A percentile compares a stretch with the other conserved stretches of the same genome.
Conservation (phyloP, 2,888 invertebrate genomes). For the Luffia ferchaultella region DNA sequence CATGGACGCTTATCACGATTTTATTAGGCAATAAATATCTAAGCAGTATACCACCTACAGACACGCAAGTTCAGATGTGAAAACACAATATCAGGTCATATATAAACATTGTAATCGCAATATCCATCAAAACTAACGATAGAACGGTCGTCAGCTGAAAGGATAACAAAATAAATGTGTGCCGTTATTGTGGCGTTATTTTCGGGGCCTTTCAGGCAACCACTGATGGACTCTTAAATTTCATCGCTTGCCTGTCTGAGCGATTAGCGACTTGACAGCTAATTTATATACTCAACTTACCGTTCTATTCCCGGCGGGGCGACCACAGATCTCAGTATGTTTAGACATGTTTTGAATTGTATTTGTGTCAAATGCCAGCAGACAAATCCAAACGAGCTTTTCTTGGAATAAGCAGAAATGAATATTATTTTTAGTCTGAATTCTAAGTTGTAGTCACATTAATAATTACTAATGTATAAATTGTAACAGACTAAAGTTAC, state of each 20-base stretch:
- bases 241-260: slow-evolving; percentile 59
- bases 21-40: neutral
- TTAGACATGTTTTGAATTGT: too few species aligned
- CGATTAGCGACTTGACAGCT: slow-evolving; percentile 64
- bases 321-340: slow-evolving; percentile 1
- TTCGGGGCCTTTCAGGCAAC: slow-evolving; percentile 33
- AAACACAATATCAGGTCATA: neutral
- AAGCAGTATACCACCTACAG: neutral
- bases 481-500: too few species aligned
- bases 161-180: slow-evolving; percentile 47
- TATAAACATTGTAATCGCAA: neutral
- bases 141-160: slow-evolving; percentile 44
- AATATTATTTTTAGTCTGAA: too few species aligned
- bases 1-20: neutral
- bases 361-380: too few species aligned
- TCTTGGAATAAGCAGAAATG: too few species aligned
- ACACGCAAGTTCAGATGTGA: neutral
- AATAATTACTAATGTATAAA: too few species aligned
- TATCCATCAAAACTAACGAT: slow-evolving; percentile 29
- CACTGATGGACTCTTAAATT: slow-evolving; percentile 60
- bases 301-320: slow-evolving; percentile 49
- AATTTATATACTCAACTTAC: slow-evolving; percentile 65
- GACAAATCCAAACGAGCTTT: too few species aligned
- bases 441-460: too few species aligned
- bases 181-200: slow-evolving; percentile 50